Evolutionary conservation across 2,113 vertebrate genomes (phyloP).

Genomic region (Chaetops frenatus): DNA sequence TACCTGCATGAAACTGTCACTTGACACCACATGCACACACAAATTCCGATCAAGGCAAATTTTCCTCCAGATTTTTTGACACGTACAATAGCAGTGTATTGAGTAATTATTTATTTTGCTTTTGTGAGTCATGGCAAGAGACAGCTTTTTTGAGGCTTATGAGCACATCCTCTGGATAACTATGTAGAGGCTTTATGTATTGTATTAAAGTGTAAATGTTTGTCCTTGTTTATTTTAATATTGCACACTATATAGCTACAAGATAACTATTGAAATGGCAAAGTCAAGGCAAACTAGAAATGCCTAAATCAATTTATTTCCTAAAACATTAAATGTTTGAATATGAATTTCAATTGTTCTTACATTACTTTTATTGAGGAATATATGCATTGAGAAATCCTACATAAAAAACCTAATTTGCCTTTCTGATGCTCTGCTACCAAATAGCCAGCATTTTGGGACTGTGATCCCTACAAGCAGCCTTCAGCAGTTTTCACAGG

Average conservation of each 20-base stretch:
- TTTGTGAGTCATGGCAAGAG: background rate
- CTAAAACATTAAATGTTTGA: background rate
- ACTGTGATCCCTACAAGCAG: background rate
- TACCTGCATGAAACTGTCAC: background rate
- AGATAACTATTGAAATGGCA: background rate
- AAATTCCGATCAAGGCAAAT: background rate
- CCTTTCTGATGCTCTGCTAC: background rate
- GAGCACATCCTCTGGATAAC: background rate
- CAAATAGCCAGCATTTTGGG: background rate
- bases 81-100: background rate
- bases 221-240: background rate
- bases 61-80: background rate
- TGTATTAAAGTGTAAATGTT: background rate
- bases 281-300: background rate
- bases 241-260: background rate
- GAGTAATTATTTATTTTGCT: slow-evolving; percentile 6
- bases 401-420: background rate
- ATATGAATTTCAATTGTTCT: background rate
- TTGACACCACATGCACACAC: background rate
- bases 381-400: background rate
- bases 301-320: background rate
- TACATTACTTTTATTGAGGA: background rate
- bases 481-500: background rate
- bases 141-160: background rate
- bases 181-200: background rate